These are phyloP conservation scores for Epinotia brunnichana DNA, from an alignment of 2,888 invertebrate species.

Conservation along the genomic window DNA sequence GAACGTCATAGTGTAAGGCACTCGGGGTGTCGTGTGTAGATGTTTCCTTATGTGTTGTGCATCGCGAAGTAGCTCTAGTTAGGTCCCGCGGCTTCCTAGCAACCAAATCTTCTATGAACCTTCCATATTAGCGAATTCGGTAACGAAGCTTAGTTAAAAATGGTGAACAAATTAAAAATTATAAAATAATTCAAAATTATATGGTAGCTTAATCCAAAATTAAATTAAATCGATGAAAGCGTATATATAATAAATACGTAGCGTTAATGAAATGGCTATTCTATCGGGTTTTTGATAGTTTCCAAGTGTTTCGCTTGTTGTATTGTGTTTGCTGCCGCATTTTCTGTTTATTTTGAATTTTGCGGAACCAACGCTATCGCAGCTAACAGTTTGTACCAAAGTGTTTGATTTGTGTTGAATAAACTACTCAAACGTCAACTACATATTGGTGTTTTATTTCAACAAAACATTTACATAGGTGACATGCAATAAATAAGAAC, in stretches of 20 bases:
- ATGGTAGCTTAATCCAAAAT: conserved; percentile 56
- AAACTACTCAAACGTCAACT: conserved; percentile 82
- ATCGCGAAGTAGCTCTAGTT: conserved; percentile 79
- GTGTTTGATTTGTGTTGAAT: conserved; percentile 84
- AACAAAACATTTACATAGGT: conserved; percentile 21
- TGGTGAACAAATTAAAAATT: conserved; percentile 63
- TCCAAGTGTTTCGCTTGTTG: conserved; percentile 65
- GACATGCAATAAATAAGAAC: conserved; percentile 40
- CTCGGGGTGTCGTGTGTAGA: conserved; percentile 73
- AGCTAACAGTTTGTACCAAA: conserved; percentile 83
- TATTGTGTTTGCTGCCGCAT: conserved; percentile 69
- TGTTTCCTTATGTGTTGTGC: conserved; percentile 79
- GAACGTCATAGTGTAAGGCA: conserved; percentile 68
- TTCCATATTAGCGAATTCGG: conserved; percentile 77
- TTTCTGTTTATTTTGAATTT: conserved; percentile 58
- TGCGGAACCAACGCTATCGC: conserved; percentile 71
- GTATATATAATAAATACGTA: conserved; percentile 32
- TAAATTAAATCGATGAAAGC: conserved; percentile 50
- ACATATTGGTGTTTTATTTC: conserved; percentile 67
- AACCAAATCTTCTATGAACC: conserved; percentile 77
- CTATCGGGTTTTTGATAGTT: conserved; percentile 31
- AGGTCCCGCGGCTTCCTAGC: conserved; percentile 81
- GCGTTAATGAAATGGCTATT: conserved; percentile 42
- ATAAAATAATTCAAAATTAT: conserved; percentile 56
- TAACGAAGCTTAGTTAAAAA: conserved; percentile 67